Base-by-base conservation (phyloP, 2,113 vertebrate species). In the Columba janthina region DNA sequence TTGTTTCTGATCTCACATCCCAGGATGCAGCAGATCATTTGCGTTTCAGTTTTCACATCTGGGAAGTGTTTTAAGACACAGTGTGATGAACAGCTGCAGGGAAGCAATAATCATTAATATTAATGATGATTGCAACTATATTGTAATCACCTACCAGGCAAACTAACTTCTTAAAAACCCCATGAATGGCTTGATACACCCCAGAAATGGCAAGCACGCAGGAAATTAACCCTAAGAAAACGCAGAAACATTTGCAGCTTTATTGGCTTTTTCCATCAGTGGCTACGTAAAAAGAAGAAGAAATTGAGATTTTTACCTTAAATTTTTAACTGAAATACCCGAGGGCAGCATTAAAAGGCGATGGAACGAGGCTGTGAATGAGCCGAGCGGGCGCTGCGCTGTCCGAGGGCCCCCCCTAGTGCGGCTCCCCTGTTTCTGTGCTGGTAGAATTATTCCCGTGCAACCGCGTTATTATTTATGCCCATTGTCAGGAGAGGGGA, bases 351-450 rank as follows among this genome's bases (percentile, higher is more conserved):
- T 24, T 50, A n/a, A 36, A 17, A 29, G 6, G n/a, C 32, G 11
- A 46, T 46, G 44, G 44, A 46, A 19, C 8, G 44, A 46, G 44
- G 44, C 44, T 46, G 44, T 19, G 67, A 58, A 10, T 3, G 24
- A 28, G 40, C 17, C 3, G 60, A 60, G 54, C 65, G 3, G 38
- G 77, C 15, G 38, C 83, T 89, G 85, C 4, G 83, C 84, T 87
- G 70, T 28, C 42, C 4, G 56, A 67, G 64, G 96, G 96, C 94
- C 89, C 96, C 97, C 91, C 90, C 97, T 92, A 95, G 90, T 51
- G 93, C 77, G n/a, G 61, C 21, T 58, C 42, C 1, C 36, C 28
- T 78, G 88, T 82, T 85, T 92, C 89, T 69, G 70, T 11, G 80
- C 94, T 80, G 67, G 70, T 92, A 22, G 66, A 80, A 76, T 36